phyloP scores from a whole-genome alignment of 2,113 vertebrate species.

The Sakesphorus luctuosus region DNA sequence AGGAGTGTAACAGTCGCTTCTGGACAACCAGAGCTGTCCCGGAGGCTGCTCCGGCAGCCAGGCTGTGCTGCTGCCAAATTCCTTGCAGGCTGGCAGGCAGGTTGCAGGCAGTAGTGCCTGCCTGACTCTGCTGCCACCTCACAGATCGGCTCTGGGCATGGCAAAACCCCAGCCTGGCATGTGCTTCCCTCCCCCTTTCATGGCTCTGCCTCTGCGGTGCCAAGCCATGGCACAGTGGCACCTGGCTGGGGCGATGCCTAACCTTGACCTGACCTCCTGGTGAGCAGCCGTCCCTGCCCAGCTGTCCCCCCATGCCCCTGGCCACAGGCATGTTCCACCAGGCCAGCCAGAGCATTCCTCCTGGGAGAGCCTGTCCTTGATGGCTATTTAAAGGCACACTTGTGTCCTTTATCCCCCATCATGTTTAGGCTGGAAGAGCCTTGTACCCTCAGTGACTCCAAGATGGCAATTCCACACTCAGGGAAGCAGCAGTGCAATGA shows the following conservation, averaged over 20 bases:
- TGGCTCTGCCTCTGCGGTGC: fast-evolving
- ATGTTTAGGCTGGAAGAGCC: not conserved
- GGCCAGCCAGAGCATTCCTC: slow-evolving; percentile 63
- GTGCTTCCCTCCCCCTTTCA: not conserved
- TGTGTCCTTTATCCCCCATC: slow-evolving; percentile 36
- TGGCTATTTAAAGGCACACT: slow-evolving; percentile 58
- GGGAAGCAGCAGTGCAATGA: not conserved
- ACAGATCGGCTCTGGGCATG: not conserved
- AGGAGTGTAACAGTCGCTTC: not conserved
- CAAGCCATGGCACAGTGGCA: not conserved
- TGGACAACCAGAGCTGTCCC: not conserved
- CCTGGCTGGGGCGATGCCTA: not conserved
- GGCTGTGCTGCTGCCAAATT: not conserved
- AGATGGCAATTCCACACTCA: not conserved
- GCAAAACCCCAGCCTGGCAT: not conserved
- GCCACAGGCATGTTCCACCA: slow-evolving; percentile 35
- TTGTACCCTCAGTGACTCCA: not conserved
- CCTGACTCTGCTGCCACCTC: not conserved
- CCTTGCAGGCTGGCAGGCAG: not conserved
- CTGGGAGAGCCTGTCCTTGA: slow-evolving; percentile 36
- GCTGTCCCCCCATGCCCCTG: not conserved
- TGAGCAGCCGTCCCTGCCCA: not conserved
- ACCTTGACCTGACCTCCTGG: slow-evolving; percentile 21
- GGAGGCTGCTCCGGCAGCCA: not conserved
- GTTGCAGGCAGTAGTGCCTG: not conserved